phyloP scores from a whole-genome alignment of 2,113 vertebrate species.

The Poicephalus meyeri region DNA sequence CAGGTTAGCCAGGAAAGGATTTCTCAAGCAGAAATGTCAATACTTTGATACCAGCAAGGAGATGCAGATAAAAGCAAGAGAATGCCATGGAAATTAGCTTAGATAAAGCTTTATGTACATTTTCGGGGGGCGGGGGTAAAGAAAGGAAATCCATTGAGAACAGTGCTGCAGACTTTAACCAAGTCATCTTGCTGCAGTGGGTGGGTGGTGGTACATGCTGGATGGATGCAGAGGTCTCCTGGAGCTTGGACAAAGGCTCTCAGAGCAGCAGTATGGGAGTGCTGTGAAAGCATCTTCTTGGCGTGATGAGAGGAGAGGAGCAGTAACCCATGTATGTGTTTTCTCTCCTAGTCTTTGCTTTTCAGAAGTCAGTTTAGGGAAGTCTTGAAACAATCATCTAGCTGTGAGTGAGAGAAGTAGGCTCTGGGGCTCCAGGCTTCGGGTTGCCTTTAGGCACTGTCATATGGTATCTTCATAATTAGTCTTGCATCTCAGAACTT shows the following conservation, averaged over 20 bases:
- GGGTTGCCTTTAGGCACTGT: not conserved
- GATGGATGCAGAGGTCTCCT: not conserved
- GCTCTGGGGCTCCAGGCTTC: not conserved
- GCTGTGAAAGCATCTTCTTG: not conserved
- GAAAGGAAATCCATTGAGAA: not conserved
- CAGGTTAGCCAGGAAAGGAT: constrained; percentile 3
- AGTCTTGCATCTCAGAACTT: not conserved
- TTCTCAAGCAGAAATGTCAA: constrained; percentile 30
- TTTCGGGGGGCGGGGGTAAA: not conserved
- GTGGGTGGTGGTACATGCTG: not conserved
- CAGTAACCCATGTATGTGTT: not conserved
- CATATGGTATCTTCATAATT: not conserved
- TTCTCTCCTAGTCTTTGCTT: not conserved
- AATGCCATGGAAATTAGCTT: constrained; percentile 2
- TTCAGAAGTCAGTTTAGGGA: not conserved
- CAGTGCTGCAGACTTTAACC: not conserved
- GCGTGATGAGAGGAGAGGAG: not conserved
- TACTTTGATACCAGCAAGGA: constrained; percentile 38
- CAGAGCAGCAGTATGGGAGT: not conserved
- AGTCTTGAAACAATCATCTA: not conserved
- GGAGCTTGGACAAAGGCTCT: not conserved
- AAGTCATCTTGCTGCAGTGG: not conserved
- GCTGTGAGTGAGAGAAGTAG: not conserved
- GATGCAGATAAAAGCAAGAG: constrained; percentile 20
- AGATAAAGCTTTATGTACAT: not conserved